These are phyloP conservation scores for Pygoscelis antarcticus DNA, from an alignment of 2,113 vertebrate species.

Conservation along the genomic window DNA sequence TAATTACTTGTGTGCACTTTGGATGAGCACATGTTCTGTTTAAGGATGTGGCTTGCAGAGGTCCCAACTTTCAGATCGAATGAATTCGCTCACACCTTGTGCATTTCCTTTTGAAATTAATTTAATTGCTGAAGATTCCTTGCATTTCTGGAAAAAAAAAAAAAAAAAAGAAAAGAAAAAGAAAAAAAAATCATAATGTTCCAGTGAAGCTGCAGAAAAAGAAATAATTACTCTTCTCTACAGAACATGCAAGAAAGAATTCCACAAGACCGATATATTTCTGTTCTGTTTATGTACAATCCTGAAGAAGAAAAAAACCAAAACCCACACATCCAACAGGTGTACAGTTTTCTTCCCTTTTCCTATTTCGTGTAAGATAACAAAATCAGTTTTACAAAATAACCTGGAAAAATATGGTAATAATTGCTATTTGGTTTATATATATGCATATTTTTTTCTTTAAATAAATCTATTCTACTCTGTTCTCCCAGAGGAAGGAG, in stretches of 20 bases:
- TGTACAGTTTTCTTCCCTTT: not conserved
- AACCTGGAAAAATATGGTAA: not conserved
- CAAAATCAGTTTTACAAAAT: not conserved
- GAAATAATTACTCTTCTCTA: not conserved
- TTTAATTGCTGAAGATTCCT: not conserved
- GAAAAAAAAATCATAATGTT: not conserved
- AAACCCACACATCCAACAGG: not conserved
- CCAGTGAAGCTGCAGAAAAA: not conserved
- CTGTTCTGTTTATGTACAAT: not conserved
- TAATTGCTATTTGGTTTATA: not conserved
- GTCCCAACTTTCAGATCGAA: not conserved
- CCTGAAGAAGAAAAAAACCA: not conserved
- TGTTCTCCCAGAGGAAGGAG: not conserved
- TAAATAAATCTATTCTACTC: not conserved
- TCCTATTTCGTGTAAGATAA: not conserved
- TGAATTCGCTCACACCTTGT: not conserved
- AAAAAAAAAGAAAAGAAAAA: not conserved
- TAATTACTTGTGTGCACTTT: slow-evolving; percentile 35
- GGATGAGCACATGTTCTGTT: not conserved
- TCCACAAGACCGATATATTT: not conserved
- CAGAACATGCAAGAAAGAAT: not conserved
- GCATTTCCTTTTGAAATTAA: not conserved
- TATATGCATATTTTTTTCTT: not conserved
- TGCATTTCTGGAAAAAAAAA: not conserved
- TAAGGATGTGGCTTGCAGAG: not conserved